phyloP scores from a whole-genome alignment of 2,888 invertebrate genomes.

The Cheilosia vernalis region DNA sequence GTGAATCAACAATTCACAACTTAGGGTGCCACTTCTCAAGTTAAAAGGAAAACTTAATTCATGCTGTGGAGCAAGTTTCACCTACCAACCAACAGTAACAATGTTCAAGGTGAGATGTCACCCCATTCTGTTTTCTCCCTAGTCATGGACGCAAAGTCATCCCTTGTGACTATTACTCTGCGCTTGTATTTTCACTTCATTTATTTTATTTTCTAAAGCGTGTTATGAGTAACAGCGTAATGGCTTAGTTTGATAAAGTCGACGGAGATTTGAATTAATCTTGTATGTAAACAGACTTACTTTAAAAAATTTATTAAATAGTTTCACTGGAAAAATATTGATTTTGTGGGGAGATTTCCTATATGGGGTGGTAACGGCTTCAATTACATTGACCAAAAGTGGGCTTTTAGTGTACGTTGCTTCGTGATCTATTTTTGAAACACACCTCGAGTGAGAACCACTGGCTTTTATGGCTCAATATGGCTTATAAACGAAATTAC shows the following conservation, averaged over 20 bases:
- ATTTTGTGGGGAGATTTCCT: no score
- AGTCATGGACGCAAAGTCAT: background rate
- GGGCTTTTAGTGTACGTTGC: no score
- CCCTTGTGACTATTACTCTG: background rate
- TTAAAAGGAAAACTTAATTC: constrained; percentile 44
- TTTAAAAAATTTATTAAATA: no score
- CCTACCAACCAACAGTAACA: background rate
- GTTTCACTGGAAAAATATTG: no score
- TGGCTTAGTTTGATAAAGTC: constrained; percentile 17
- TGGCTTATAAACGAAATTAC: background rate
- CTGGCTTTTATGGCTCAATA: background rate
- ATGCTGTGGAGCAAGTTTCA: constrained; percentile 15
- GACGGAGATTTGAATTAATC: background rate
- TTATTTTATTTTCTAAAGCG: constrained; percentile 9
- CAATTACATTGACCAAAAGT: no score
- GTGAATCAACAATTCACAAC: background rate
- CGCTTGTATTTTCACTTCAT: constrained; percentile 24
- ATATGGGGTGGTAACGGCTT: no score
- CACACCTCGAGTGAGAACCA: background rate
- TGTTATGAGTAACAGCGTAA: constrained; percentile 10
- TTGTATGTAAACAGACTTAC: background rate
- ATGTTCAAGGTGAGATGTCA: background rate
- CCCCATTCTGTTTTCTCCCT: background rate
- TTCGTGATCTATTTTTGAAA: background rate
- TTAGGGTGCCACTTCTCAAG: constrained; percentile 9